A percentile compares a stretch with the other conserved stretches of the same genome.
These are phyloP conservation scores for Scomber japonicus DNA, from an alignment of 2,113 vertebrate genomes.

Conservation along the genomic window DNA sequence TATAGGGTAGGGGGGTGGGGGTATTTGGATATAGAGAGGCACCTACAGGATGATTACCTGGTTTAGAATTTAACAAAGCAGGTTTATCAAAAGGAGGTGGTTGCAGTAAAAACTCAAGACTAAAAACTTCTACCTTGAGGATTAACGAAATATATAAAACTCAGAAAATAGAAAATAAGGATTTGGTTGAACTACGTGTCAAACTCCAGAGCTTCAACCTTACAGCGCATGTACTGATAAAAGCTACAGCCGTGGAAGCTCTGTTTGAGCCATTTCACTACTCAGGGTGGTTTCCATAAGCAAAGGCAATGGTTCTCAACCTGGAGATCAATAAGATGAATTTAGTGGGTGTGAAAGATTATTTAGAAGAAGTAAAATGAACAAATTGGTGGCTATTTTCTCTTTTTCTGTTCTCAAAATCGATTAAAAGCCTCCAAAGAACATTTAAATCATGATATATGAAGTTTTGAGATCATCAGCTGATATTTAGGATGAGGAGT, in stretches of 20 bases:
- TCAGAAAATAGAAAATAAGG: neutral
- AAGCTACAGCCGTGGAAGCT: constrained; percentile 23
- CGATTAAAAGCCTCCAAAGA: too few relatives aligned
- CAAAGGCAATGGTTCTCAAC: constrained; percentile 60
- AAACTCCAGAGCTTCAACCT: constrained; percentile 20
- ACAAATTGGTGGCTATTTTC: neutral
- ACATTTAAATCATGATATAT: too few relatives aligned
- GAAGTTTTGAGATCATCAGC: too few relatives aligned
- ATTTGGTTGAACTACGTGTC: constrained; percentile 1
- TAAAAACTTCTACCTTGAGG: neutral
- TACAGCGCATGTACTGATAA: constrained; percentile 4
- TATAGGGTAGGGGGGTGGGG: too few relatives aligned
- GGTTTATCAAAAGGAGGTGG: neutral
- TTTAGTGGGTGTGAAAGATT: neutral
- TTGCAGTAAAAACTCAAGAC: neutral
- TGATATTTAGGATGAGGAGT: too few relatives aligned
- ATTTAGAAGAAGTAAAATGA: neutral
- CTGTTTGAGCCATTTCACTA: constrained; percentile 20
- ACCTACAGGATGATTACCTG: neutral
- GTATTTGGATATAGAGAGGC: too few relatives aligned
- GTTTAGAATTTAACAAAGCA: constrained; percentile 5
- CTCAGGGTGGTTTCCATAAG: constrained; percentile 22
- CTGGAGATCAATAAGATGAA: neutral
- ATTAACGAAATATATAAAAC: neutral
- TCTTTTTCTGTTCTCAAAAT: neutral